phyloP scores from a whole-genome alignment of 2,797 vertebrate genomes.

The Eleutherodactylus coqui region DNA sequence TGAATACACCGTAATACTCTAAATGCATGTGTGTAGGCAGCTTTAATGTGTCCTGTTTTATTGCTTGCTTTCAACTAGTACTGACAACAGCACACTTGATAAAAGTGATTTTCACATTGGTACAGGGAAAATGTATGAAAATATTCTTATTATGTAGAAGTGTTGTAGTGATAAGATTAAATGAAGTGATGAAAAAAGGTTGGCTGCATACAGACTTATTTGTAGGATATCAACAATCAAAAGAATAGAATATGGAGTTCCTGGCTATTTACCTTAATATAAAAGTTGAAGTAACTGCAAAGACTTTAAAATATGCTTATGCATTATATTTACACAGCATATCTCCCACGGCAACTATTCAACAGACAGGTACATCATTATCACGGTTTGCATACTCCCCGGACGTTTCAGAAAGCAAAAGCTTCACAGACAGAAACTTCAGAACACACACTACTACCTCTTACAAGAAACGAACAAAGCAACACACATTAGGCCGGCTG shows the following conservation, averaged over 20 bases:
- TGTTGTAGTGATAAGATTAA: not conserved
- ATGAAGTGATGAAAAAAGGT: not conserved
- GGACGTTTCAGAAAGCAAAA: no score
- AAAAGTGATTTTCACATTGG: conserved; percentile 13
- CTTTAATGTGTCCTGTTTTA: not conserved
- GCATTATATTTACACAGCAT: no score
- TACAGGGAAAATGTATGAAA: not conserved
- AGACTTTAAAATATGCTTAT: no score
- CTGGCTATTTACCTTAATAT: not conserved
- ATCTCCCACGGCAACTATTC: no score
- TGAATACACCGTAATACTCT: no score
- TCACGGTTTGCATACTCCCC: no score
- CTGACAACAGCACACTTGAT: not conserved
- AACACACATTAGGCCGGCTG: no score
- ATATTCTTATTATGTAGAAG: not conserved
- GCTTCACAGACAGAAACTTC: no score
- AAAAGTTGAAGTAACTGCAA: not conserved
- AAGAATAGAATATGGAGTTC: not conserved
- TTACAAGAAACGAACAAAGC: no score
- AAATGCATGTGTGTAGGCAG: no score
- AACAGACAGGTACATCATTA: no score
- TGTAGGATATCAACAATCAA: not conserved
- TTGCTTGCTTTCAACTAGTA: not conserved
- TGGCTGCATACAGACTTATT: not conserved
- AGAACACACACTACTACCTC: no score